Base-by-base conservation (phyloP, 2,113 vertebrate species). In the Macquaria australasica region DNA sequence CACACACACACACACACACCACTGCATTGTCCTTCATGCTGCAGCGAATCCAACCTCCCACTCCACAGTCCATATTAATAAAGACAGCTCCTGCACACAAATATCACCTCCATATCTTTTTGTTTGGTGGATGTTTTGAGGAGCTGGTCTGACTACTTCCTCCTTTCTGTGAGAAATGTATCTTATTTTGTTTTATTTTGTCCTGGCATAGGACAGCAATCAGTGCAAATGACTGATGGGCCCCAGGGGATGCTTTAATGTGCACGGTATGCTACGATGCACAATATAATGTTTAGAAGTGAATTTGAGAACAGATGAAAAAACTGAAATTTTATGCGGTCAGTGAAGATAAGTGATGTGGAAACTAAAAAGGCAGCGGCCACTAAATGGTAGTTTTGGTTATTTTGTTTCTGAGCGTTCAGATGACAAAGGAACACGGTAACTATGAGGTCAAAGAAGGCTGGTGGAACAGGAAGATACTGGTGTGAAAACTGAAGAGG, bases 21-120 rank as follows among this genome's bases (percentile, higher is more conserved):
- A 41, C 25, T 39, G 68, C 83, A 73, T 67, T 77, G 76, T 59
- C 76, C 83, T 86, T 86, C 72, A 86, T 20, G 67, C 55, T 79
- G 72, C 66, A 67, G 25, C 16, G 12, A 55, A 62, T 75, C 34
- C 37, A 69, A 67, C 43, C 60, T 63, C 66, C 43, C 58, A 53
- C 48, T n/a, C 55, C 20, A 77, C 25, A 69, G 41, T 56, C 45
- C 10, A 62, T 31, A 68, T 41, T 7, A 58, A 37, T 16, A 64
- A 45, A 76, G 59, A 28, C 39, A 56, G 25, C 12, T 62, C 60
- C 75, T 73, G 60, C 53, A 63, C 14, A 59, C n/a, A 48, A 18
- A 73, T 48, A 21, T 56, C 37, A 56, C 25, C 43, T 21, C 23
- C 14, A n/a, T 25, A 9, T 68, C 3, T 73, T 67, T 51, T 15